A percentile compares a stretch with the other conserved stretches of the same genome.
phyloP scores from a whole-genome alignment of 1,140 invertebrate species.

The Drosophila kohkoa region DNA sequence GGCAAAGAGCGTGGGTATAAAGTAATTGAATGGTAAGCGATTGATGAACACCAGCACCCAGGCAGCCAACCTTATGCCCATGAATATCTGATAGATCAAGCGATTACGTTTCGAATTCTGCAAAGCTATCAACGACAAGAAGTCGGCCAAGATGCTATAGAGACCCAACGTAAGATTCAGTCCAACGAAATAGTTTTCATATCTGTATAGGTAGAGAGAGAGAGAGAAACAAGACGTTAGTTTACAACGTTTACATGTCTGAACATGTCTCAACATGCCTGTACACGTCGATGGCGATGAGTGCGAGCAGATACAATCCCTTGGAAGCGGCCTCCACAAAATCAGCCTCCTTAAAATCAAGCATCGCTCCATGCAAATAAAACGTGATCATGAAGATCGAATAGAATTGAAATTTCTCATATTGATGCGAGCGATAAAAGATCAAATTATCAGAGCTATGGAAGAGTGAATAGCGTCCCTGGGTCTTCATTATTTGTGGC shows the following conservation, averaged over 20 bases:
- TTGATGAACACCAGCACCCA: slow-evolving; percentile 80
- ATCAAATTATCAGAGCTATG: slow-evolving; percentile 81
- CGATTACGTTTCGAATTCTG: slow-evolving; percentile 70
- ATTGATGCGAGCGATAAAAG: slow-evolving; percentile 79
- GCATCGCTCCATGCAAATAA: slow-evolving; percentile 76
- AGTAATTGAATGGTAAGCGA: slow-evolving; percentile 79
- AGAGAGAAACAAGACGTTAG: background rate
- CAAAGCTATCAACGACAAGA: slow-evolving; percentile 68
- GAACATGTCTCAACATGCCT: slow-evolving; percentile 46
- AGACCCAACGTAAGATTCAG: slow-evolving; percentile 76
- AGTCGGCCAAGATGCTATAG: slow-evolving; percentile 78
- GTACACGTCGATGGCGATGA: slow-evolving; percentile 76
- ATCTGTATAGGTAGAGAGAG: slow-evolving; percentile 50
- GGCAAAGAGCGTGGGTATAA: slow-evolving; percentile 80
- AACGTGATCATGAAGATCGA: slow-evolving; percentile 82
- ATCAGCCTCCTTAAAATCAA: slow-evolving; percentile 81
- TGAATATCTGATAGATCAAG: slow-evolving; percentile 76
- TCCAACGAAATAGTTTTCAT: slow-evolving; percentile 83
- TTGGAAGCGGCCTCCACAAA: slow-evolving; percentile 77
- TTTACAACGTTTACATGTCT: background rate
- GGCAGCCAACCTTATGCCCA: slow-evolving; percentile 73
- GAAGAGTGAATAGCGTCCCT: slow-evolving; percentile 78
- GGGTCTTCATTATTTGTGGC: slow-evolving; percentile 78
- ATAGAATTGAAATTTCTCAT: slow-evolving; percentile 82
- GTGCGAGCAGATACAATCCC: slow-evolving; percentile 70